Percentiles rank a stretch among this genome's conserved stretches.
These are phyloP conservation scores for Plagiodera versicolora DNA, from an alignment of 2,888 invertebrate genomes.

Conservation along the genomic window DNA sequence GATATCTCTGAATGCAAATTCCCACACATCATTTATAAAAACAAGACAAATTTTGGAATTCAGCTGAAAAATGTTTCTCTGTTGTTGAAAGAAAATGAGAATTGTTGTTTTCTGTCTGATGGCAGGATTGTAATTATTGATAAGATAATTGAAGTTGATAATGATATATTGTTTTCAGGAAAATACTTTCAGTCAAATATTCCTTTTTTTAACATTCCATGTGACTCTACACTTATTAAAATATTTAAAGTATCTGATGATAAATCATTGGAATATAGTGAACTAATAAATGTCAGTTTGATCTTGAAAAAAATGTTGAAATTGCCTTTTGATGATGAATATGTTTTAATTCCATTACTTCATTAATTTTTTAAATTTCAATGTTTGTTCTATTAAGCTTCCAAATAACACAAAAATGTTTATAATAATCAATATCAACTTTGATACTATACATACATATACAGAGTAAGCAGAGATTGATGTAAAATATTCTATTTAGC, in stretches of 20 bases:
- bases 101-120: slow-evolving; percentile 7
- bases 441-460: too few species aligned
- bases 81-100: slow-evolving; percentile 8
- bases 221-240: slow-evolving; percentile 2
- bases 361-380: not conserved
- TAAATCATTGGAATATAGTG: not conserved
- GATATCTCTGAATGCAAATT: slow-evolving; percentile 3
- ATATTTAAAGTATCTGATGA: slow-evolving; percentile 4
- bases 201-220: slow-evolving; percentile 9
- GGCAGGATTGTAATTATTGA: slow-evolving; percentile 16
- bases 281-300: slow-evolving; percentile 3
- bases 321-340: slow-evolving; percentile 8
- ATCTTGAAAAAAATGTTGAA: slow-evolving; percentile 6
- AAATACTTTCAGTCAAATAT: slow-evolving; percentile 5
- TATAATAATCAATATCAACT: too few species aligned
- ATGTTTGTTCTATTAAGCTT: not conserved
- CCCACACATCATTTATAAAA: slow-evolving; percentile 5
- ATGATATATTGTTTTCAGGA: slow-evolving; percentile 2
- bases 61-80: slow-evolving; percentile 4
- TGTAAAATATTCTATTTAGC: too few species aligned
- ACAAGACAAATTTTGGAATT: slow-evolving; percentile 4
- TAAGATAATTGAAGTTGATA: slow-evolving; percentile 6
- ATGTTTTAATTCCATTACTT: too few species aligned
- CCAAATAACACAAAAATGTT: not conserved
- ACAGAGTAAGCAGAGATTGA: too few species aligned